phyloP scores from a whole-genome alignment of 2,888 invertebrate species.

The Matsumyia berberina region DNA sequence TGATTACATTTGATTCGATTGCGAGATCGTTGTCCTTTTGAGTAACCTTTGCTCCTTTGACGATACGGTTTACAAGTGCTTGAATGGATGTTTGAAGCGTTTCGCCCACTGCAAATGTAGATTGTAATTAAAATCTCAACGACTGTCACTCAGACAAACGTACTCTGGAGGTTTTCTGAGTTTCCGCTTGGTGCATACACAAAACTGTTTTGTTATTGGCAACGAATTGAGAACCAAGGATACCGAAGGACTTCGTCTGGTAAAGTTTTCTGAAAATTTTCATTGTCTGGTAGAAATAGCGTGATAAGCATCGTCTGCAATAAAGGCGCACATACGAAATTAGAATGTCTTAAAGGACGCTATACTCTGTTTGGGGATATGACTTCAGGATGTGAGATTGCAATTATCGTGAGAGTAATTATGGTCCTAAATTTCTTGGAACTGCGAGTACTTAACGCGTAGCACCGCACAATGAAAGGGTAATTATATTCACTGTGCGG shows the following conservation, averaged over 20 bases:
- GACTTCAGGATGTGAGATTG: too few species aligned
- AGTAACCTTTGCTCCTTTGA: conserved; percentile 24
- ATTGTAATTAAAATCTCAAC: conserved; percentile 11
- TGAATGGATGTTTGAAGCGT: background rate
- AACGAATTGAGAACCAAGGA: background rate
- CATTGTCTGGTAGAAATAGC: background rate
- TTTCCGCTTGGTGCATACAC: background rate
- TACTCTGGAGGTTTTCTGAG: conserved; percentile 3
- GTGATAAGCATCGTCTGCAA: too few species aligned
- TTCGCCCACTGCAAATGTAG: background rate
- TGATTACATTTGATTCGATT: conserved; percentile 19
- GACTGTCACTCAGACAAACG: conserved; percentile 12
- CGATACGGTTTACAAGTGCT: conserved; percentile 48
- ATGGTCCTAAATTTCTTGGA: too few species aligned
- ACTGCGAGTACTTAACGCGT: too few species aligned
- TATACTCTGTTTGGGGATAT: too few species aligned
- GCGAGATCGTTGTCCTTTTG: conserved; percentile 13
- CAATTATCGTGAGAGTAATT: too few species aligned
- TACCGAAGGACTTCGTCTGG: background rate
- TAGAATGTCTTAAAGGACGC: too few species aligned
- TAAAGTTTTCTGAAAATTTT: background rate
- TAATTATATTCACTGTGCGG: too few species aligned
- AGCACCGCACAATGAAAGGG: too few species aligned
- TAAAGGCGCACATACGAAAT: too few species aligned
- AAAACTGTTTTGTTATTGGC: background rate